phyloP scores from a whole-genome alignment of 2,797 vertebrate species.

The Naso thynnoides region DNA sequence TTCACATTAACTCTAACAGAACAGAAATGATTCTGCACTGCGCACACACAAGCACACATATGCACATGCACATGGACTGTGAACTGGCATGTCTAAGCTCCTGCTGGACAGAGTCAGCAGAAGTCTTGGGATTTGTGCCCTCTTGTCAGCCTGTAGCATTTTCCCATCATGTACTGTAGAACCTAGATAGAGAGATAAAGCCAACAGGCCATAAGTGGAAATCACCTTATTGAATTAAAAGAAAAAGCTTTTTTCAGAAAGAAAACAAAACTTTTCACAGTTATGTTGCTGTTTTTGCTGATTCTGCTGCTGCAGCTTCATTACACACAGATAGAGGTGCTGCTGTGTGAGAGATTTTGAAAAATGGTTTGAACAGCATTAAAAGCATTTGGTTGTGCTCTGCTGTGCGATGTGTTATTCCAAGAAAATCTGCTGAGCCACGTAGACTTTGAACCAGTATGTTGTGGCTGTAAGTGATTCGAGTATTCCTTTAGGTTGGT shows the following conservation, averaged over 20 bases:
- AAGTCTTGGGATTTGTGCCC: conserved; percentile 13
- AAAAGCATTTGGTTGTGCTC: conserved; percentile 29
- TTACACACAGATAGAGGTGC: conserved; percentile 10
- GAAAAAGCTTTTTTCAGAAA: background rate
- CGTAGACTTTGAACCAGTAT: conserved; percentile 40
- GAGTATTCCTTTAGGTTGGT: background rate
- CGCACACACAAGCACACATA: conserved; percentile 8
- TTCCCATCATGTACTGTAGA: conserved; percentile 6
- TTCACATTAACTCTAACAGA: conserved; percentile 9
- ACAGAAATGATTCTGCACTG: background rate
- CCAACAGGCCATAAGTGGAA: conserved; percentile 5
- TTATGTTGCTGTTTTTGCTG: conserved; percentile 4
- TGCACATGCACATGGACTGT: conserved; percentile 6
- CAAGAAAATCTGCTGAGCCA: conserved; percentile 36
- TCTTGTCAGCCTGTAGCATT: conserved; percentile 24
- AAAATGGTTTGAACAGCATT: conserved; percentile 33
- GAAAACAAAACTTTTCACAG: background rate
- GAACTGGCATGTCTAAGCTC: conserved; percentile 16
- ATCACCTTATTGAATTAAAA: conserved; percentile 7
- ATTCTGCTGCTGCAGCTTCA: conserved; percentile 13
- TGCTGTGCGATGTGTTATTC: conserved; percentile 23
- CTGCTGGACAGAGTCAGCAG: conserved; percentile 33
- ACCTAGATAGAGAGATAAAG: conserved; percentile 30
- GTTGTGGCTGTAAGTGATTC: conserved; percentile 24
- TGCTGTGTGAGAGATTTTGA: conserved; percentile 24